A percentile compares a stretch with the other conserved stretches of the same genome.
Conservation (phyloP, 2,888 invertebrate genomes). For the Iphiclides podalirius region DNA sequence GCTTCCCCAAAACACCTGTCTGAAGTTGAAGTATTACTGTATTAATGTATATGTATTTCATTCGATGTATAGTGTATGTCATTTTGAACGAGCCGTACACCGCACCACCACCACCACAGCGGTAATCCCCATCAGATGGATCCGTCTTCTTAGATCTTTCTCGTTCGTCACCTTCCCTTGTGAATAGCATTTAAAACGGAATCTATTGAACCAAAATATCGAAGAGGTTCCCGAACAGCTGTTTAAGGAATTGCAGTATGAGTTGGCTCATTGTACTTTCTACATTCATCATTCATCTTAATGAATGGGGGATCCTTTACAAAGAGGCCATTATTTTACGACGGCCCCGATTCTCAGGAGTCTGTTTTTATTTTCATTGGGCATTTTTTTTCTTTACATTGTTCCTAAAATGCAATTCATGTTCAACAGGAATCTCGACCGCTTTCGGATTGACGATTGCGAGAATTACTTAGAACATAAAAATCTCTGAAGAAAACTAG, state of each 20-base stretch:
- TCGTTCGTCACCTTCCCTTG: too few species aligned
- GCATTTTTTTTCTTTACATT: slow-evolving; percentile 27
- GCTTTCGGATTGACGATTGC: slow-evolving; percentile 13
- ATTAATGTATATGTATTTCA: too few species aligned
- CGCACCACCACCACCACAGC: too few species aligned
- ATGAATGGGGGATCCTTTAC: slow-evolving; percentile 35
- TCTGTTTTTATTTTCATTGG: slow-evolving; percentile 35
- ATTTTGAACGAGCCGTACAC: too few species aligned
- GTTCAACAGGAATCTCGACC: slow-evolving; percentile 15
- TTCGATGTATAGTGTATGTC: too few species aligned
- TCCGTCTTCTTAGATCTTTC: too few species aligned
- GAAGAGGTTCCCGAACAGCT: slow-evolving; percentile 15
- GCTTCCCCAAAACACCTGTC: too few species aligned
- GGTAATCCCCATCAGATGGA: too few species aligned
- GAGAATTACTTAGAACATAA: slow-evolving; percentile 5
- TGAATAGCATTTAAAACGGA: too few species aligned
- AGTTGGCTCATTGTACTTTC: slow-evolving; percentile 33
- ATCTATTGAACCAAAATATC: too few species aligned
- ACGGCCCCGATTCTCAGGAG: slow-evolving; percentile 28
- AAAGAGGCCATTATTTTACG: slow-evolving; percentile 37
- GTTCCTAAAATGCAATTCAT: slow-evolving; percentile 26
- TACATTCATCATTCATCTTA: slow-evolving; percentile 34
- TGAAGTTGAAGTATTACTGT: too few species aligned
- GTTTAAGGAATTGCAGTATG: slow-evolving; percentile 38
- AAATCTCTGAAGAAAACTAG: too few species aligned